A percentile compares a stretch with the other conserved stretches of the same genome.
These are phyloP conservation scores for Phodopus roborovskii DNA, from an alignment of 2,113 vertebrate species.

Conservation along the genomic window DNA sequence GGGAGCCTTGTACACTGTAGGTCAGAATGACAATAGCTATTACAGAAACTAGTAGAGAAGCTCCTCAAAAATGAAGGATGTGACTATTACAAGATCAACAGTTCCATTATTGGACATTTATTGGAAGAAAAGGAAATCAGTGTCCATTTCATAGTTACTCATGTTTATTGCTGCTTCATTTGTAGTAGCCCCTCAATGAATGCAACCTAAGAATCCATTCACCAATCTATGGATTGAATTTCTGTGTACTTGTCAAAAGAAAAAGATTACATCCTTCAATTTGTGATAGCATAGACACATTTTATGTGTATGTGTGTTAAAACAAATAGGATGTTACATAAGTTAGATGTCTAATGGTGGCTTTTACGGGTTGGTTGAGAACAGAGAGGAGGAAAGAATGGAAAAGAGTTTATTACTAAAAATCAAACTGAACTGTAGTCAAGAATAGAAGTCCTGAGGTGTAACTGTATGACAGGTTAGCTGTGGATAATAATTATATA, in stretches of 20 bases:
- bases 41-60: neutral
- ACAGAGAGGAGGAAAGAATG: neutral
- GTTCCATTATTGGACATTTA: neutral
- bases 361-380: neutral
- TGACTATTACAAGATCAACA: too few relatives aligned
- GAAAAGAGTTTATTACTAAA: neutral
- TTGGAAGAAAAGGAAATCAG: neutral
- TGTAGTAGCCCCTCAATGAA: neutral
- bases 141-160: neutral
- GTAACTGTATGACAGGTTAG: too few relatives aligned
- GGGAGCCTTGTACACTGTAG: too few relatives aligned
- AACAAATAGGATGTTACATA: neutral
- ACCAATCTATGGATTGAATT: too few relatives aligned
- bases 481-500: neutral
- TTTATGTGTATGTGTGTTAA: neutral
- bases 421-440: neutral
- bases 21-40: neutral
- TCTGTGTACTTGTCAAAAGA: neutral
- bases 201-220: neutral
- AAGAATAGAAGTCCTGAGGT: neutral
- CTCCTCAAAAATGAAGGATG: neutral
- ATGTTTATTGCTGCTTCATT: neutral
- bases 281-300: fast-evolving
- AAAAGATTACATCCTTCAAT: neutral
- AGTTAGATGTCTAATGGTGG: neutral